phyloP scores from a whole-genome alignment of 1,140 invertebrate genomes.

The Anoplolepis gracilipes region DNA sequence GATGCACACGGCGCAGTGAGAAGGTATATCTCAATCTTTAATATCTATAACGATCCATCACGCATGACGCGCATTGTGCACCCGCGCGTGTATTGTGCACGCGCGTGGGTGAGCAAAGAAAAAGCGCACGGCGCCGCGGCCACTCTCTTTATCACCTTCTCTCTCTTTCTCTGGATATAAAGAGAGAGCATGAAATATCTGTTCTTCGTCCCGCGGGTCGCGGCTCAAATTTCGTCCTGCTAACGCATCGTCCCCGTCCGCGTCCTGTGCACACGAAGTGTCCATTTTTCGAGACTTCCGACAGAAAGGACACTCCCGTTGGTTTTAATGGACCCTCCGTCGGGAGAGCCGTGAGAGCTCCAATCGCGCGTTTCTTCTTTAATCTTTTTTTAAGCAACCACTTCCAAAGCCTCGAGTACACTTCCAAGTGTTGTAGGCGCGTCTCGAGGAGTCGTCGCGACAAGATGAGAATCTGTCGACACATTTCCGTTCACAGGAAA shows the following conservation, averaged over 20 bases:
- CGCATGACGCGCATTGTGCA: slow-evolving; percentile 53
- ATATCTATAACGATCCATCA: slow-evolving; percentile 61
- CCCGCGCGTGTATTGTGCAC: slow-evolving; percentile 39
- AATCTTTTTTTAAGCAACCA: slow-evolving; percentile 54
- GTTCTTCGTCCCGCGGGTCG: slow-evolving; percentile 71
- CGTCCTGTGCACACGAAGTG: slow-evolving; percentile 62
- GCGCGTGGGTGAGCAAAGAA: slow-evolving; percentile 44
- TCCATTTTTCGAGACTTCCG: slow-evolving; percentile 76
- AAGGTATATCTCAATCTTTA: slow-evolving; percentile 59
- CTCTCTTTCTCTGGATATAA: too few relatives aligned
- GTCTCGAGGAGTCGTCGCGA: slow-evolving; percentile 30
- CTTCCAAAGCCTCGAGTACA: slow-evolving; percentile 28
- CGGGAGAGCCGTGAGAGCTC: slow-evolving; percentile 53
- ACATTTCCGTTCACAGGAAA: slow-evolving; percentile 15
- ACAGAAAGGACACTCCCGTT: slow-evolving; percentile 72
- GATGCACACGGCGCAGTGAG: neutral
- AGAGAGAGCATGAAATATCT: slow-evolving; percentile 71
- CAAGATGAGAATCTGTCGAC: slow-evolving; percentile 38
- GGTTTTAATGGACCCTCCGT: slow-evolving; percentile 70
- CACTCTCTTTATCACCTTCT: neutral
- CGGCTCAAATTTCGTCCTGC: slow-evolving; percentile 71
- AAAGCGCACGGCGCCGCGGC: slow-evolving; percentile 1
- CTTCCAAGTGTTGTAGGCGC: slow-evolving; percentile 49
- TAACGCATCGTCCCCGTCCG: slow-evolving; percentile 58
- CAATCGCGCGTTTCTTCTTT: slow-evolving; percentile 42